Evolutionary conservation across 2,113 vertebrate genomes (phyloP).

Genomic region (Lasiurus borealis): DNA sequence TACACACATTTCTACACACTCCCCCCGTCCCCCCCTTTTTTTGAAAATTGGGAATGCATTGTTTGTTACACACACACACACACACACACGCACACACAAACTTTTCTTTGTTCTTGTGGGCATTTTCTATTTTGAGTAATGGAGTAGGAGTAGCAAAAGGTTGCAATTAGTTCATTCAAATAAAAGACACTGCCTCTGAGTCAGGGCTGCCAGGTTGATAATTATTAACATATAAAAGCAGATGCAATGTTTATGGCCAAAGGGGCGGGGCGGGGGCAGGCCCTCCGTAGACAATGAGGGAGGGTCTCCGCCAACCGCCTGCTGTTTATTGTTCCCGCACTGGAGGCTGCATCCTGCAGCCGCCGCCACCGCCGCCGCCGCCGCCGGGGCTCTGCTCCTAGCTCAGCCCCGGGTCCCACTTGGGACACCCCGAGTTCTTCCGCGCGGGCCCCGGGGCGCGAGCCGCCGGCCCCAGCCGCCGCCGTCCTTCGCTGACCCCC

Average conservation of each 20-base stretch:
- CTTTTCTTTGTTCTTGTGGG: conserved; percentile 76
- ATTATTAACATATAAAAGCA: conserved; percentile 77
- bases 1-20: conserved; percentile 54
- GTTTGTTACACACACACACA: background rate
- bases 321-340: conserved; percentile 74
- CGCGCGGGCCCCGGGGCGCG: background rate
- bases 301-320: conserved; percentile 59
- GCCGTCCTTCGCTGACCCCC: conserved; percentile 69
- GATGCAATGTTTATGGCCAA: conserved; percentile 60
- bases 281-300: conserved; percentile 63
- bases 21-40: background rate
- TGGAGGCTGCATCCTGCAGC: background rate
- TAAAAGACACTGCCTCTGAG: conserved; percentile 73
- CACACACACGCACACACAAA: no score
- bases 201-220: conserved; percentile 70
- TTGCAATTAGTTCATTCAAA: conserved; percentile 76
- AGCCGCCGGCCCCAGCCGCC: background rate
- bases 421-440: background rate
- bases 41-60: background rate
- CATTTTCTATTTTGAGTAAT: conserved; percentile 77
- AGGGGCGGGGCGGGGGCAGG: conserved; percentile 75
- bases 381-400: background rate
- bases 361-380: background rate
- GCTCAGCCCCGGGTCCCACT: background rate
- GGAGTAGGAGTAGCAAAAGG: conserved; percentile 73